phyloP scores from a whole-genome alignment of 2,888 invertebrate species.

The Oasisia sp. region DNA sequence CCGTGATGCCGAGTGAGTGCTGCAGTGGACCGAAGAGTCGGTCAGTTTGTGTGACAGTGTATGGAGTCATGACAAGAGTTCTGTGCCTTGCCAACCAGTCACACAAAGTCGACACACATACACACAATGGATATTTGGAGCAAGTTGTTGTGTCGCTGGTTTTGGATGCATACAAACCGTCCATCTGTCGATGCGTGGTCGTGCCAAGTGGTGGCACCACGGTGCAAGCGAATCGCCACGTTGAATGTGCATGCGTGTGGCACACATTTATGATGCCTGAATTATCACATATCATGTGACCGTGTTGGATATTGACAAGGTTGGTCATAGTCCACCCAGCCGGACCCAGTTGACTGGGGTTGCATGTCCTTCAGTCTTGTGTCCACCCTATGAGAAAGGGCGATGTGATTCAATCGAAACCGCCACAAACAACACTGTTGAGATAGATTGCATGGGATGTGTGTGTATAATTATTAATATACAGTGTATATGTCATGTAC shows the following conservation, averaged over 20 bases:
- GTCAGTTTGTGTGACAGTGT: neutral
- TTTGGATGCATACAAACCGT: neutral
- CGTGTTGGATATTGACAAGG: neutral
- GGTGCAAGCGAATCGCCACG: neutral
- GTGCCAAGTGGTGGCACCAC: neutral
- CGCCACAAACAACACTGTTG: neutral
- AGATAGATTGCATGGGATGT: neutral
- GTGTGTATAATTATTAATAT: conserved; percentile 3
- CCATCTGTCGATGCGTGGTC: neutral
- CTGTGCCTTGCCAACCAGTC: neutral
- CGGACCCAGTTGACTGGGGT: neutral
- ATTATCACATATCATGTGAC: neutral
- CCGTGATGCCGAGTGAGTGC: neutral
- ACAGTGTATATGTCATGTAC: neutral
- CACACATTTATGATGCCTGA: neutral
- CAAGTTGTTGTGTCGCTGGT: neutral
- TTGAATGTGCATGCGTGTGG: neutral
- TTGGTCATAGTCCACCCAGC: neutral
- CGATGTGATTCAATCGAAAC: neutral
- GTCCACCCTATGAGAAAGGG: neutral
- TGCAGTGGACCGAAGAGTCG: neutral
- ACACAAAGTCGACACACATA: neutral
- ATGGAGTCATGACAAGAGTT: neutral
- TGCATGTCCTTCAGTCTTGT: neutral
- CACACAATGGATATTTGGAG: neutral